A percentile compares a stretch with the other conserved stretches of the same genome.
These are phyloP conservation scores for Parazoanthus swiftii DNA, from an alignment of 92 coral and sea anemone species.

Conservation along the genomic window DNA sequence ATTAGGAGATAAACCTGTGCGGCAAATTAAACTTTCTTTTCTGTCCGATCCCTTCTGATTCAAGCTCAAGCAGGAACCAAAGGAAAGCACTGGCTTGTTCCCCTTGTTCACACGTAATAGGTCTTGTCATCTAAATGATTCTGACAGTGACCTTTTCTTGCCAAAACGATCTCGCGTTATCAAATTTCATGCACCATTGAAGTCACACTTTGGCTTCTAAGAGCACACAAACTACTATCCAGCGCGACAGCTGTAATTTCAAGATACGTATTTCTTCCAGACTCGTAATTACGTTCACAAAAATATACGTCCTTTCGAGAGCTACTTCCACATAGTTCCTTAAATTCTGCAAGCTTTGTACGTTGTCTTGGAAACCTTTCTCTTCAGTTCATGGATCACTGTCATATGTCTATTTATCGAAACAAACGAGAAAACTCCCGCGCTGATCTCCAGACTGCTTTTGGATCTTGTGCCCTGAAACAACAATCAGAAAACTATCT, in stretches of 20 bases:
- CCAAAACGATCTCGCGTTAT: neutral
- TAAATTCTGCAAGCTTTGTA: neutral
- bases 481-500: slow-evolving; percentile 4
- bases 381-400: neutral
- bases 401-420: slow-evolving; percentile 46
- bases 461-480: slow-evolving; percentile 71
- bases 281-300: neutral
- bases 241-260: neutral
- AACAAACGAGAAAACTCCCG: slow-evolving; percentile 86
- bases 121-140: no score
- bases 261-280: no score
- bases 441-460: slow-evolving; percentile 79
- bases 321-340: neutral
- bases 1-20: no score
- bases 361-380: neutral
- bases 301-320: neutral
- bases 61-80: neutral
- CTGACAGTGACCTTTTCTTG: neutral
- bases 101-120: neutral
- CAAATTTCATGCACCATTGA: neutral
- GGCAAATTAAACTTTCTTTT: neutral
- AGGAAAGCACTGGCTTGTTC: no score
- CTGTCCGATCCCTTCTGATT: neutral
- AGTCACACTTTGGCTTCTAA: neutral
- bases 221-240: neutral